phyloP scores from a whole-genome alignment of 2,113 vertebrate genomes.

The Sander lucioperca region DNA sequence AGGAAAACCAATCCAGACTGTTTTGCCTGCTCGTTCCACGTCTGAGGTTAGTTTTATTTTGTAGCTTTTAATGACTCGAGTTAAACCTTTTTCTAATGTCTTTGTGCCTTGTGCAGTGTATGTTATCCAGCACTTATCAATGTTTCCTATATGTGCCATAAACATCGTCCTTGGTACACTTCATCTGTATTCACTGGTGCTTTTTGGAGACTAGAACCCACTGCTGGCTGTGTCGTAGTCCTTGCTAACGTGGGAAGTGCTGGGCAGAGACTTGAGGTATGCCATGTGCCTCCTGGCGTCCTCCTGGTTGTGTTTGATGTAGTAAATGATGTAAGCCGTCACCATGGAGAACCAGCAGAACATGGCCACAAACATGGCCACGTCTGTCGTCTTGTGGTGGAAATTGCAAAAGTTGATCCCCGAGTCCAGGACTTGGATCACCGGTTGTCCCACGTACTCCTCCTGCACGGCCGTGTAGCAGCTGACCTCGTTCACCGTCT shows the following conservation, averaged over 20 bases:
- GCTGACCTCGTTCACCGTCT: conserved; percentile 86
- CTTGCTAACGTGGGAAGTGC: conserved; percentile 75
- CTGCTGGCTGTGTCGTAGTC: conserved; percentile 85
- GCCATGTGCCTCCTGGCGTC: conserved; percentile 87
- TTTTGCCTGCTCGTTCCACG: neutral
- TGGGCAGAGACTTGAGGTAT: conserved; percentile 86
- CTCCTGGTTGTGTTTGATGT: conserved; percentile 90
- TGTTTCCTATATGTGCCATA: neutral
- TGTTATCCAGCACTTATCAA: neutral
- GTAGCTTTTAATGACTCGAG: neutral
- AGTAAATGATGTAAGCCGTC: conserved; percentile 87
- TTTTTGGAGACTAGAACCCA: conserved; percentile 58
- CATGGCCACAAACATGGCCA: conserved; percentile 92
- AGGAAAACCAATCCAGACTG: neutral
- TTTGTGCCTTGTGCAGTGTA: conserved; percentile 7
- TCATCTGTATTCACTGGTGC: too few species aligned
- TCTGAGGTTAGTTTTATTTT: neutral
- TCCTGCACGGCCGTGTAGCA: conserved; percentile 87
- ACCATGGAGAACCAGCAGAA: conserved; percentile 94
- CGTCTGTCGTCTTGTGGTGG: conserved; percentile 87
- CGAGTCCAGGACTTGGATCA: conserved; percentile 89
- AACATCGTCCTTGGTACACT: conserved; percentile 15
- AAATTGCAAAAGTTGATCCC: conserved; percentile 89
- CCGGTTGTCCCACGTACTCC: conserved; percentile 86
- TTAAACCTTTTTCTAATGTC: neutral